These are phyloP conservation scores for Platysternon megacephalum DNA, from an alignment of 2,113 vertebrate genomes.

Conservation along the genomic window DNA sequence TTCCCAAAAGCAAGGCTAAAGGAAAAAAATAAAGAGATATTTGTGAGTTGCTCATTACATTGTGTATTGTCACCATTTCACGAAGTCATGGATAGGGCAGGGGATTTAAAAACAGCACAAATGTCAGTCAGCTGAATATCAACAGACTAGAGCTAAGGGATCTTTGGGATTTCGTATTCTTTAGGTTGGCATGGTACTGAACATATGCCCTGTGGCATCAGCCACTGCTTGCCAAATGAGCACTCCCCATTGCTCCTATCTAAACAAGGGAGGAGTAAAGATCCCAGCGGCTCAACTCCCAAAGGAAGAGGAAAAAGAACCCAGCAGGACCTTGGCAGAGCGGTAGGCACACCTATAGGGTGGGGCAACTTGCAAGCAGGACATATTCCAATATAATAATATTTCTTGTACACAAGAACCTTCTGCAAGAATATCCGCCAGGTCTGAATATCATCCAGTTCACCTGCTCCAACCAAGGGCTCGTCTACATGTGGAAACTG, in stretches of 20 bases:
- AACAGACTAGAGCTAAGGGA: not conserved
- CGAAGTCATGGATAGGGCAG: rapidly evolving
- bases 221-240: rapidly evolving
- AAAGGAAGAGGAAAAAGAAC: rapidly evolving
- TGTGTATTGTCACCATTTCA: not conserved
- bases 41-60: not conserved
- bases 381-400: not conserved
- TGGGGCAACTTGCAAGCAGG: not conserved
- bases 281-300: not conserved
- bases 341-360: rapidly evolving
- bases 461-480: not conserved
- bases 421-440: not conserved
- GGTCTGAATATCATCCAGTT: not conserved
- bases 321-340: not conserved
- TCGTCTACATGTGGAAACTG: not conserved
- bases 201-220: rapidly evolving
- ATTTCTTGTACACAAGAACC: not conserved
- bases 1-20: not conserved
- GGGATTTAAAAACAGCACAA: not conserved
- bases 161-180: rapidly evolving
- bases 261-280: not conserved
- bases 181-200: rapidly evolving
- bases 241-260: not conserved
- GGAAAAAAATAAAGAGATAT: not conserved
- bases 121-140: rapidly evolving